phyloP scores from a whole-genome alignment of 2,113 vertebrate genomes.

The Nyctibius bracteatus region DNA sequence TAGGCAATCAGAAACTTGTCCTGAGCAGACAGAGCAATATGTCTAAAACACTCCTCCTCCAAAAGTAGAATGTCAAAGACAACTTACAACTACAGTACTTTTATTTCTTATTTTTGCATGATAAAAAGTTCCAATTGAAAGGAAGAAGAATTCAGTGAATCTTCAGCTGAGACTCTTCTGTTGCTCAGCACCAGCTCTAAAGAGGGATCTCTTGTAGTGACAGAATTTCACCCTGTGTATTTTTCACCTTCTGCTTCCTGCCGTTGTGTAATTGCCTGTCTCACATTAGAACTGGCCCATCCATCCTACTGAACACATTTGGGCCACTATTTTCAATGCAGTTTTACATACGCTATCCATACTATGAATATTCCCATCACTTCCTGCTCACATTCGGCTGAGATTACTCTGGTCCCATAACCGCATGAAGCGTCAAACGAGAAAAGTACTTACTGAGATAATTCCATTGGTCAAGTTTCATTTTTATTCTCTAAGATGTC shows the following conservation, averaged over 20 bases:
- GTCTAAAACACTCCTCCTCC: background rate
- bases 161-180: background rate
- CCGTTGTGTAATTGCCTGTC: background rate
- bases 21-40: background rate
- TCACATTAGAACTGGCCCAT: background rate
- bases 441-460: background rate
- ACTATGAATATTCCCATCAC: background rate
- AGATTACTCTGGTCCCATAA: background rate
- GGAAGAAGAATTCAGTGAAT: background rate
- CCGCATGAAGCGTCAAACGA: background rate
- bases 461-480: background rate
- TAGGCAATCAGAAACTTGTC: background rate
- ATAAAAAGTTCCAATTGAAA: background rate
- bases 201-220: background rate
- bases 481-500: background rate
- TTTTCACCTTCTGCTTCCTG: background rate
- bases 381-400: background rate
- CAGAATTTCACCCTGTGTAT: background rate
- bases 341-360: background rate
- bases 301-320: background rate
- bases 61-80: background rate
- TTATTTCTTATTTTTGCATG: background rate
- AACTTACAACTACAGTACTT: background rate
- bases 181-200: background rate
- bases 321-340: background rate